Evolutionary conservation across 1,140 invertebrate genomes (phyloP), one percentile per base, ranked within the genome.

Genomic region (Aleiodes sp.): DNA sequence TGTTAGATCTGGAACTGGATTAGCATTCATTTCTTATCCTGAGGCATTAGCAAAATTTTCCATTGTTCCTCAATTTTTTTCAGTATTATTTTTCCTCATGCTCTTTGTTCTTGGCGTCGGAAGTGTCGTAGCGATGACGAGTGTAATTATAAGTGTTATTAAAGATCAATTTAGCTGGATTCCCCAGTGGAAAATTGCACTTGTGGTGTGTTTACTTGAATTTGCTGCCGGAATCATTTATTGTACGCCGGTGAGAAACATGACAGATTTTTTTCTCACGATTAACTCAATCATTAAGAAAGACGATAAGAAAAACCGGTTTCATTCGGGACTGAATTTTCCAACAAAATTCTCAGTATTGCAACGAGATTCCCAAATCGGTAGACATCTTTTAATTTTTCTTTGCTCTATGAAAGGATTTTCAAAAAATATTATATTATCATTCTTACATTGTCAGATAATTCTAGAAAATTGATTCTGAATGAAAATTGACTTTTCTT

Each of bases 21-120:
- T 93, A n/a, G 92, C 92, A 2, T 91, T 93, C 65, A 84, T 92
- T 10, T 90, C 89, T 0, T 93, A 92, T 81, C 91, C 92, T 2
- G 90, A 91, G 66, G 91, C 91, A 2, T 79, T 93, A 0, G 73
- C 88, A 3, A 85, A 88, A 65, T 88, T 92, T 75, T 79, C 85
- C 0, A 75, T 86, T 4, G 84, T 90, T 1, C 90, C 90, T 0
- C 91, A 91, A 93, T 57, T 88, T 83, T 43, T 83, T 80, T 7
- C 83, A 80, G 3, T 80, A 75, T 26, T 87, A 37, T 29, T 64
- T 29, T 52, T 76, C 63, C 1, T 96, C 14, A 95, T 95, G 94
- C 85, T 95, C 71, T 92, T 93, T 57, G 90, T 93, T 0, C 80
- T 96, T 31, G 94, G 93, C 3, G 84, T 93, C 14, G 94, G 94